Evolutionary conservation across 2,888 invertebrate genomes (phyloP), one percentile per base, ranked within the genome.

Genomic region (Pelosia muscerda): DNA sequence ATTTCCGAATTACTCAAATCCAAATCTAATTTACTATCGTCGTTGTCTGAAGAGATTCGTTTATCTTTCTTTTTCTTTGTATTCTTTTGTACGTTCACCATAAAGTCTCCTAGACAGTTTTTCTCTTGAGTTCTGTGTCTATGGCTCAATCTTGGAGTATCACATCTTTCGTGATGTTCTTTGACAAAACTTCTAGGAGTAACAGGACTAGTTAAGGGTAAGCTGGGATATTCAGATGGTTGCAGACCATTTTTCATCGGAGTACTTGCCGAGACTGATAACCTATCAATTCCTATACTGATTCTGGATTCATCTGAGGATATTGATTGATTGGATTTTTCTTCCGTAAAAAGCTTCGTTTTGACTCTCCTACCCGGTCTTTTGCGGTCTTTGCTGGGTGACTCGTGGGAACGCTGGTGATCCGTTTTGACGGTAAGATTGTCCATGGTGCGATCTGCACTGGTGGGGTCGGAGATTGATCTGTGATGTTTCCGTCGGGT

Each of bases 381-480:
- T 73, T 88, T 92, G 0, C 84, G 82, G 11, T 94, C 94, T 78
- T 87, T 86, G 76, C 86, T 90, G 0, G 94, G 94, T 0, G 94
- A 94, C 69, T 92, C 93, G 26, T 91, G 90, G n/a, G 90, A 86
- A 19, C 85, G 77, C 64, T 86, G 78, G 8, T 83, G 73, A 23
- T 92, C 91, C 6, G 82, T 75, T 76, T 88, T 91, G 19, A 89
- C 87, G 0, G 81, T 74, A 0, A 91, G 82, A 19, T 79, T 89
- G 68, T 93, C 92, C 57, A 83, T 86, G 0, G 84, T 84, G 1
- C 88, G 82, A 26, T 92, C 92, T 64, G 93, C 92, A 55, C 88
- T 91, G 2, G 92, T 93, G 0, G 94, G 94, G 25, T 94, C 94
- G 34, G 93, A 93, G 65, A 89, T 86, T 0, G 94, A 94, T 0